Base-by-base conservation (phyloP, 1,140 invertebrate genomes). In the Atta cephalotes region DNA sequence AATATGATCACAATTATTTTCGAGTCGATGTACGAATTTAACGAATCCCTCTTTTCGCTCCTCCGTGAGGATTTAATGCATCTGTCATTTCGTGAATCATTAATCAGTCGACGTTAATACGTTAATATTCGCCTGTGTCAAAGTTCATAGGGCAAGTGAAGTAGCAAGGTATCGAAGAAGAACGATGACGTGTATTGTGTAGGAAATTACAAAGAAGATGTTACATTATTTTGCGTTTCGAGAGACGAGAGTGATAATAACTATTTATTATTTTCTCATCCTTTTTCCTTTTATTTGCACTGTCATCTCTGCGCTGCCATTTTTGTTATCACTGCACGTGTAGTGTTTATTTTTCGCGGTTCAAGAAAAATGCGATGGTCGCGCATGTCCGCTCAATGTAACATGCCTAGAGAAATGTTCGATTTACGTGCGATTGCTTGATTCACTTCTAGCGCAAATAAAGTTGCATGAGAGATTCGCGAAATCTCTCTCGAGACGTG, bases 351-450 rank as follows among this genome's bases (percentile, higher is more conserved):
- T 63, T 62, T 25, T 14, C 18, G 31, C 31, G 9, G 31, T 39
- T n/a, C 6, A 56, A 2, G 39, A 16, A 39, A 28, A 16, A 3
- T 25, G 18, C 18, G 21, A 25, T 7, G 53, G 35, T 21, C 65
- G 31, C 63, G 49, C 14, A 51, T 10, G 35, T 39, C 31, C 65
- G 10, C 31, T 9, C 66, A 10, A 49, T 82, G n/a, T 45, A 60
- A 62, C 25, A 2, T 7, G 63, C 18, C 10, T n/a, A 14, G 80
- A 82, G 39, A 72, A 74, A 82, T 82, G 53, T 82, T 53, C 58
- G 80, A 84, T 84, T 84, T 51, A 84, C 70, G 70, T 76, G 56
- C 68, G 80, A 84, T 84, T 35, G 80, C 18, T 35, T 9, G 56
- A 74, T 74, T 70, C 70, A 84, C 68, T 84, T 84, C n/a, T 70